Conservation (phyloP, 2,888 invertebrate genomes). For the Frankliniella intonsa region DNA sequence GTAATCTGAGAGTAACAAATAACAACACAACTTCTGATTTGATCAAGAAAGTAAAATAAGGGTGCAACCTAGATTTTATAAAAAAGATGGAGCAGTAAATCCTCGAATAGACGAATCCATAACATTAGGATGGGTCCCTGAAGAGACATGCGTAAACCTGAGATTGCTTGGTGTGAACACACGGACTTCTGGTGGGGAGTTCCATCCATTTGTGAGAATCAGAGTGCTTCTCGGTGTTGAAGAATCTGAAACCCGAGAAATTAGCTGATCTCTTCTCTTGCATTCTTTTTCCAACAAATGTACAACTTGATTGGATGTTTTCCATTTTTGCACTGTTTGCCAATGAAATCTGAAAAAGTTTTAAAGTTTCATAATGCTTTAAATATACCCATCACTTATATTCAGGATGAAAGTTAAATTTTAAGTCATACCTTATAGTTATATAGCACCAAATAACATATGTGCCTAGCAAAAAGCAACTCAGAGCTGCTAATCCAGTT, state of each 20-base stretch:
- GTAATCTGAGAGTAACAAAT: too few species aligned
- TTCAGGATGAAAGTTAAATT: not conserved
- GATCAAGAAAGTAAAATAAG: too few species aligned
- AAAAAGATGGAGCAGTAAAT: not conserved
- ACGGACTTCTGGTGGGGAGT: not conserved
- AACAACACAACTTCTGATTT: too few species aligned
- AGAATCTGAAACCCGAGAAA: not conserved
- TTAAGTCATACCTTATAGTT: slow-evolving; percentile 43
- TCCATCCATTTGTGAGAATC: not conserved
- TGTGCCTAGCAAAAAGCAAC: slow-evolving; percentile 43
- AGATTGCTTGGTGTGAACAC: not conserved
- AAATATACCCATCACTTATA: not conserved
- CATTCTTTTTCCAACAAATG: slow-evolving; percentile 31
- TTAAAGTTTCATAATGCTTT: not conserved
- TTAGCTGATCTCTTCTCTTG: not conserved
- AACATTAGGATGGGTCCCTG: not conserved
- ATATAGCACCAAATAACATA: slow-evolving; percentile 45
- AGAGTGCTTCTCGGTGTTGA: not conserved
- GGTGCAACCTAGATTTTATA: not conserved
- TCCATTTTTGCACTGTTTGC: slow-evolving; percentile 44
- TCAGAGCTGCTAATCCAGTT: slow-evolving; percentile 44
- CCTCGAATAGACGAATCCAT: not conserved
- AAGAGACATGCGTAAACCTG: too few species aligned
- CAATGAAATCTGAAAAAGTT: slow-evolving; percentile 42
- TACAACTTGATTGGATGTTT: slow-evolving; percentile 42